Evolutionary conservation across 2,113 vertebrate species (phyloP).

Genomic region (Podarcis raffonei): DNA sequence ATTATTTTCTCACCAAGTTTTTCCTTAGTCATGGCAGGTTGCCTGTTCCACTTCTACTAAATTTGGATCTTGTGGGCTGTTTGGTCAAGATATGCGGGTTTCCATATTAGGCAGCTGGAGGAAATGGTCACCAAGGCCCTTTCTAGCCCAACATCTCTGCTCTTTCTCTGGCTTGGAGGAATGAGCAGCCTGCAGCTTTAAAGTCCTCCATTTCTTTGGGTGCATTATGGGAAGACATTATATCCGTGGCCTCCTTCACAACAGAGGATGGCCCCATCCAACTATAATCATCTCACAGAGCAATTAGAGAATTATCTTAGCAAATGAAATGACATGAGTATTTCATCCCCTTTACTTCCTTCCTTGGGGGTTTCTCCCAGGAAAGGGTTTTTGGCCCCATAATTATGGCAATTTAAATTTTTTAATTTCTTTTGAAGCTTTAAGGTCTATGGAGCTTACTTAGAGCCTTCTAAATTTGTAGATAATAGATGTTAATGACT

Average conservation of each 20-base stretch:
- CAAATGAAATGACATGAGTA: not conserved
- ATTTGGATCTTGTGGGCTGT: not conserved
- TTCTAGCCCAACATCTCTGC: not conserved
- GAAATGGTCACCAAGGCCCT: not conserved
- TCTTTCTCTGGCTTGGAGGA: not conserved
- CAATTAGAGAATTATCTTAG: not conserved
- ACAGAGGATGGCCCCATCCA: not conserved
- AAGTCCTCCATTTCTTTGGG: not conserved
- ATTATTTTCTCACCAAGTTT: not conserved
- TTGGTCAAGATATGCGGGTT: not conserved
- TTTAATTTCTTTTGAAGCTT: slow-evolving; percentile 5
- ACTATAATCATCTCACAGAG: not conserved
- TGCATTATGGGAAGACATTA: not conserved
- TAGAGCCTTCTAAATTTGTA: slow-evolving; percentile 21
- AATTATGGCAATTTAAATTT: slow-evolving; percentile 2
- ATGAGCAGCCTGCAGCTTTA: not conserved
- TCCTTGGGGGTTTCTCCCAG: not conserved
- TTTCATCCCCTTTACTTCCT: not conserved
- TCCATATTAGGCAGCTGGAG: not conserved
- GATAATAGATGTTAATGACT: slow-evolving; percentile 13
- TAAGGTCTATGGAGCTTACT: not conserved
- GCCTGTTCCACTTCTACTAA: not conserved
- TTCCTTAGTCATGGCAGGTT: not conserved
- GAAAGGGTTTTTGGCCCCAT: not conserved
- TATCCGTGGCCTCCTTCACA: not conserved